These are phyloP conservation scores for Malurus splendens DNA, from an alignment of 2,797 vertebrate genomes.

Conservation along the genomic window DNA sequence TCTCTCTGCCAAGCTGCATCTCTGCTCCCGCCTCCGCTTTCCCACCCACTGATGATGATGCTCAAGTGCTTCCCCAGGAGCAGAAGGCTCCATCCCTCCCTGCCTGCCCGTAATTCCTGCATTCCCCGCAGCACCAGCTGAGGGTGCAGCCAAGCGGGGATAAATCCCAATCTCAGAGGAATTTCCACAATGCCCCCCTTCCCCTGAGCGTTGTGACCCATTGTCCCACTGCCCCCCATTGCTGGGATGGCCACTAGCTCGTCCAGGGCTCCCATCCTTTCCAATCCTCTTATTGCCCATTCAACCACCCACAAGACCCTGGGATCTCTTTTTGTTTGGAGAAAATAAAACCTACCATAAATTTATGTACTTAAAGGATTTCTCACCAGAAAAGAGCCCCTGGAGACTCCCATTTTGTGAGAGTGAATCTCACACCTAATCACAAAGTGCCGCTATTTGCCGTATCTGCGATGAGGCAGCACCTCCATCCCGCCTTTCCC, in stretches of 20 bases:
- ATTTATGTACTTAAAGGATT: constrained; percentile 59
- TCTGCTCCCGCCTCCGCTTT: not conserved
- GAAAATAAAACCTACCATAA: constrained; percentile 37
- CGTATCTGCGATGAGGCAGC: constrained; percentile 3
- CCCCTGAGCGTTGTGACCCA: rapidly evolving
- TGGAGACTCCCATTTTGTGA: constrained; percentile 35
- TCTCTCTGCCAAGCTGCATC: not conserved
- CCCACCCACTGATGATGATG: not conserved
- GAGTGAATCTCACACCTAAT: constrained; percentile 59
- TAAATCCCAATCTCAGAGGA: rapidly evolving
- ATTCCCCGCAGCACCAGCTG: not conserved
- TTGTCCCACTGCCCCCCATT: rapidly evolving
- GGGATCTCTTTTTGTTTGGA: not conserved
- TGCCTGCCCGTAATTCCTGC: not conserved
- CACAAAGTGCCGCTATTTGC: constrained; percentile 39
- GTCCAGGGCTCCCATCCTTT: not conserved
- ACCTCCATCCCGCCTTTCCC: constrained; percentile 45
- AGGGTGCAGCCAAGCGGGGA: not conserved
- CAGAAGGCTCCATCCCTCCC: not conserved
- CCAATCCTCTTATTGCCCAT: not conserved
- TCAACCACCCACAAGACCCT: not conserved
- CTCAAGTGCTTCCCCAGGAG: not conserved
- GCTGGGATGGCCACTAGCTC: not conserved
- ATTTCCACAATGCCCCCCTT: not conserved
- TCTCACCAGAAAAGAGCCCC: constrained; percentile 59